Base-by-base conservation (phyloP, 2,113 vertebrate genomes). In the Leuciscus idus region DNA sequence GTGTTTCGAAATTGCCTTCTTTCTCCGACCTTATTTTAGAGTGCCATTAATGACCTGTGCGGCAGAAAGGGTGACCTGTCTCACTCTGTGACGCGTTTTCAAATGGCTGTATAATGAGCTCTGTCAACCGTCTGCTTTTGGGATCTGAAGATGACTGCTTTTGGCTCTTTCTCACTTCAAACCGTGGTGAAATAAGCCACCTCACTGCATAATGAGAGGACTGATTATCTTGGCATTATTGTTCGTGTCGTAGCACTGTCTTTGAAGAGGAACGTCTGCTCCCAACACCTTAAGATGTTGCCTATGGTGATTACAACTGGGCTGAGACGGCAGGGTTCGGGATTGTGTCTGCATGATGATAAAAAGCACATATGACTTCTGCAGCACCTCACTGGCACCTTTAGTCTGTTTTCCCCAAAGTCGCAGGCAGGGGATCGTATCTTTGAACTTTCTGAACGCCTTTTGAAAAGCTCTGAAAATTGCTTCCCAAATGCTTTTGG, bases 221-320 rank as follows among this genome's bases (percentile, higher is more conserved):
- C 92, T 93, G 92, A 92, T 94, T 92, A 93, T 91, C 81, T 84
- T 46, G 82, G 43, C 4, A 50, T 80, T 89, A 91, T 90, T 85
- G 85, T 86, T 75, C 33, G 36, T 73, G 87, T 88, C 80, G 59
- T 62, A 55, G 77, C 72, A 30, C 81, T 79, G 88, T 84, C 87
- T 91, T 89, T 89, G 89, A 91, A 90, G 85, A 21, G 80, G 91
- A 84, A 85, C 86, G 68, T 74, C 84, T 78, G 82, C 50, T 66
- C 88, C 88, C 72, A 12, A 48, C 88, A 84, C 90, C 89, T 91
- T 85, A 82, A 68, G 75, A 84, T 26, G 76, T 15, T 82, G 64
- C 84, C 83, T 59, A 4, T 62, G 85, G 82, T 90, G 91, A 93
- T 93, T 91, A 93, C 89, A 93, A 90, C 21, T 46, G 33, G 89